Evolutionary conservation across 2,113 vertebrate species (phyloP), one percentile per base, ranked within the genome.

Genomic region (Phyllostomus discolor): DNA sequence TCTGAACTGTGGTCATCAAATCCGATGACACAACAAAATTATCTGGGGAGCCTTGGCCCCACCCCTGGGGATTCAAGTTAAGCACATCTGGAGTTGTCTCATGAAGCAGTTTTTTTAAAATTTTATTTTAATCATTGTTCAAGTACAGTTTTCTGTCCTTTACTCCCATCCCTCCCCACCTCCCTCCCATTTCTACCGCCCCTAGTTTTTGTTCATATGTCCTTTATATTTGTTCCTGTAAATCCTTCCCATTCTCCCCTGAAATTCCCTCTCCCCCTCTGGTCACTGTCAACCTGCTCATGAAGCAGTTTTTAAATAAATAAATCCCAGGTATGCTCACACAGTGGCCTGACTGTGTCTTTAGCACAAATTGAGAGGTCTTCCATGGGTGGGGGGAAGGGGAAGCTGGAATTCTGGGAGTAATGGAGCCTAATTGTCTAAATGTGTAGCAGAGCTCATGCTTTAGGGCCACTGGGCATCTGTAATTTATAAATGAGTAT

Each of bases 351-450:
- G 48, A 72, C 38, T 33, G 46, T 82, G 38, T 57, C 50, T 48
- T 16, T 0, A 81, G 62, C 31, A 75, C 67, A 52, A 5, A 22
- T 11, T 41, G 84, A 59, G 28, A 7, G 50, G 41, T 28, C 20
- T 79, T 73, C 35, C 1, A 4, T 1, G 20, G 52, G 26, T 35
- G 0, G 2, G 9, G 35, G n/a, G 1, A 9, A 11, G 22, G 9
- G 28, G 11, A 4, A 5, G 46, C 52, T 26, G 19, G 54, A 38
- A 69, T 54, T 87, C 24, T 75, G 28, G 78, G 50, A 67, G 38
- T n/a, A 66, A 48, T 15, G 52, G 17, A 57, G 2, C 5, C 41
- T 35, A 14, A 17, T 10, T 43, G 5, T 72, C 12, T 17, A 43
- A 22, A 70, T 20, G 11, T 31, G 16, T 33, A 93, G 38, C 10